Conservation (phyloP, 23 tunicate genomes). For the Corella eumyota region DNA sequence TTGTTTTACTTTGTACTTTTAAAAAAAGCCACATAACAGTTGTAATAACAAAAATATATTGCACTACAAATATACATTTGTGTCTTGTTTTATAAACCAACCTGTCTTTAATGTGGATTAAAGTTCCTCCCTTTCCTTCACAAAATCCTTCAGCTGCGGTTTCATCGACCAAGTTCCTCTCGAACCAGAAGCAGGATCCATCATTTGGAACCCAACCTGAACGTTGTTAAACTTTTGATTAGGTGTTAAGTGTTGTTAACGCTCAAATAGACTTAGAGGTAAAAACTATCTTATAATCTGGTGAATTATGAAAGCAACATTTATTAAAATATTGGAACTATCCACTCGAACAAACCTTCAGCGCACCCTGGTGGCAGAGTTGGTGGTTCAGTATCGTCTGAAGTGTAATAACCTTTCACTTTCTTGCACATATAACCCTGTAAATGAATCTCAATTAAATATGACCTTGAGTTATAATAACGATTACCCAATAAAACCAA, state of each 20-base stretch:
- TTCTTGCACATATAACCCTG: slow-evolving; percentile 64
- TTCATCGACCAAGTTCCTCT: slow-evolving; percentile 36
- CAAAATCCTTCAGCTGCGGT: slow-evolving; percentile 44
- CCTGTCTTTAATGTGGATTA: slow-evolving; percentile 60
- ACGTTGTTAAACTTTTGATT: too few relatives aligned
- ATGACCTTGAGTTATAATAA: not conserved
- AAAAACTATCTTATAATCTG: too few relatives aligned
- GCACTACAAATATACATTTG: too few relatives aligned
- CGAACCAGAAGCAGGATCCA: slow-evolving; percentile 47
- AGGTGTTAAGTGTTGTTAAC: too few relatives aligned
- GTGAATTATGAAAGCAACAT: too few relatives aligned
- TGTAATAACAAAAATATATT: too few relatives aligned
- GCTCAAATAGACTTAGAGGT: too few relatives aligned
- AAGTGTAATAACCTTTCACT: slow-evolving; percentile 49
- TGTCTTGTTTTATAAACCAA: slow-evolving; percentile 10
- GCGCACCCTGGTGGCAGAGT: slow-evolving; percentile 71
- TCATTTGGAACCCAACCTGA: slow-evolving; percentile 74
- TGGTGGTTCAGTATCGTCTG: slow-evolving; percentile 37
- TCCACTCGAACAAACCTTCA: slow-evolving; percentile 57
- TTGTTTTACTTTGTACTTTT: too few relatives aligned
- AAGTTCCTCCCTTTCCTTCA: slow-evolving; percentile 26
- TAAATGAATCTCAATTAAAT: not conserved
- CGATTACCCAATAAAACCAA: too few relatives aligned
- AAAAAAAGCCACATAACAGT: too few relatives aligned
- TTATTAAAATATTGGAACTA: too few relatives aligned